Evolutionary conservation across 2,797 vertebrate genomes (phyloP).

Genomic region (Myotis daubentonii): DNA sequence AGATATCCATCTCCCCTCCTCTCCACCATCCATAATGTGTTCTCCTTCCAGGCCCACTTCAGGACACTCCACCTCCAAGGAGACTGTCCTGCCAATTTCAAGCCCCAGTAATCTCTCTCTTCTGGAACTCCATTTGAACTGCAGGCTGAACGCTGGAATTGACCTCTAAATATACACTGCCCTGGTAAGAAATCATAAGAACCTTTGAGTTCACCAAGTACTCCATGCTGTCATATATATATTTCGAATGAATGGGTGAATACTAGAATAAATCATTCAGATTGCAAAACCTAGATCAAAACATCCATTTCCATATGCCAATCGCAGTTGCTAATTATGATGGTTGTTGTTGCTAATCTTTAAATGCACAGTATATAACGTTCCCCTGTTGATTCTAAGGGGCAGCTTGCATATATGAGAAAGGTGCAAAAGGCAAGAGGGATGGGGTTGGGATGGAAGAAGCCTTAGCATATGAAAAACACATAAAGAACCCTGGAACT

Average conservation of each 20-base stretch:
- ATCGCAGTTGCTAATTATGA: slow-evolving; percentile 27
- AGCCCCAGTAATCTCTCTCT: slow-evolving; percentile 57
- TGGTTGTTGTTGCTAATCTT: neutral
- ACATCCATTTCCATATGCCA: neutral
- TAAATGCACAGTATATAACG: neutral
- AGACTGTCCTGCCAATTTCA: slow-evolving; percentile 62
- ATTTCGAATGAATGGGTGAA: neutral
- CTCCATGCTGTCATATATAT: neutral
- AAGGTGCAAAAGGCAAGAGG: neutral
- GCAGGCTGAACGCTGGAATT: slow-evolving; percentile 7
- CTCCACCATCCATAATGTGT: neutral
- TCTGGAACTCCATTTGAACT: slow-evolving; percentile 43
- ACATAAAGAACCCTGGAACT: neutral
- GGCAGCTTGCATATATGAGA: neutral
- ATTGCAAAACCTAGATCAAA: slow-evolving; percentile 4
- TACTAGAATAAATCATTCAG: neutral
- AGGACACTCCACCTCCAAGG: slow-evolving; percentile 11
- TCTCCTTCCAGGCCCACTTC: neutral
- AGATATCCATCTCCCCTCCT: slow-evolving; percentile 65
- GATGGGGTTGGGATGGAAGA: neutral
- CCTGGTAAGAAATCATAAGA: neutral
- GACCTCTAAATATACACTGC: neutral
- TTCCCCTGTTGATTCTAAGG: neutral
- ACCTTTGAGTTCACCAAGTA: neutral
- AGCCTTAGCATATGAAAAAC: neutral